phyloP scores from a whole-genome alignment of 2,888 invertebrate species.

The Platycheirus albimanus region DNA sequence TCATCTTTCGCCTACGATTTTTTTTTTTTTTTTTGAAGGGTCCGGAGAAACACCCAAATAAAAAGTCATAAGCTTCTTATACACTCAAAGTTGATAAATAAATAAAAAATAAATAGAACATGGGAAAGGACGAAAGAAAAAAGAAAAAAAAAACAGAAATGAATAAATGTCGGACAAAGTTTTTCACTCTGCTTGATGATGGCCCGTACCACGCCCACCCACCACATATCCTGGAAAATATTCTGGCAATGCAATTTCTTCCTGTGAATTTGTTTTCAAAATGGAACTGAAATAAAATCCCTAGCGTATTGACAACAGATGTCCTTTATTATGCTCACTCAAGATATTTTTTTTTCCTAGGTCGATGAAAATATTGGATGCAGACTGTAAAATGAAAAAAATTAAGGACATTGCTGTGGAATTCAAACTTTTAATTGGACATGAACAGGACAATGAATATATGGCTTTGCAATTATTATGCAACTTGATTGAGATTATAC shows the following conservation, averaged over 20 bases:
- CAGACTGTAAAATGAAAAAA: neutral
- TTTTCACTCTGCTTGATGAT: conserved; percentile 12
- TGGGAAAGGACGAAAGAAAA: neutral
- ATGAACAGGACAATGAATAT: neutral
- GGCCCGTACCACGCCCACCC: neutral
- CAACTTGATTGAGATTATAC: neutral
- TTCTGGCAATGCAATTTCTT: conserved; percentile 54
- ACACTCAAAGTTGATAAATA: conserved; percentile 51
- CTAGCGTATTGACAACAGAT: conserved; percentile 46
- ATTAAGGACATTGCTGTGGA: conserved; percentile 18
- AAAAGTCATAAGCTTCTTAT: conserved; percentile 63
- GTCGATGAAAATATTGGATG: conserved; percentile 26
- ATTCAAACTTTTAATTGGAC: conserved; percentile 70
- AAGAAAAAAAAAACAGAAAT: neutral
- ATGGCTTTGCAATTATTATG: conserved; percentile 28
- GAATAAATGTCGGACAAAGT: conserved; percentile 49
- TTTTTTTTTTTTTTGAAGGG: too few species aligned
- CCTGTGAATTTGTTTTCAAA: conserved; percentile 42
- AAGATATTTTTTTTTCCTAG: neutral
- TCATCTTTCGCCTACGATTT: neutral
- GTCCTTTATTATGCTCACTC: conserved; percentile 7
- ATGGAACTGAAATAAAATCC: conserved; percentile 39
- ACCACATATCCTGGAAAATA: conserved; percentile 31
- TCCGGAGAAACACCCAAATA: conserved; percentile 39
- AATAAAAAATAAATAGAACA: conserved; percentile 1